A percentile compares a stretch with the other conserved stretches of the same genome.
phyloP scores from a whole-genome alignment of 2,113 vertebrate species.

The Paralichthys olivaceus region DNA sequence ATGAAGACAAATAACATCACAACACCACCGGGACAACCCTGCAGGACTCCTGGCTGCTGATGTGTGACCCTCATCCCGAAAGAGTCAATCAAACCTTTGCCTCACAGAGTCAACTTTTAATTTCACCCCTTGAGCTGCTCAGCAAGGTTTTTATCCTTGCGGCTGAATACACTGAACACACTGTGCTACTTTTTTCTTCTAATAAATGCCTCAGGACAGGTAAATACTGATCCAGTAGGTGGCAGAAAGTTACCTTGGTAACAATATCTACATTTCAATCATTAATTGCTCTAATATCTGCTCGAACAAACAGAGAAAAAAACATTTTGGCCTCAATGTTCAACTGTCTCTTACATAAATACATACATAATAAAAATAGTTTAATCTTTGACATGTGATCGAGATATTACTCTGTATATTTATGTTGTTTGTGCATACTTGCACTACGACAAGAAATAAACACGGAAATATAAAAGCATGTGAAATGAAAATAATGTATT shows the following conservation, averaged over 20 bases:
- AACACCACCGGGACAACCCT: background rate
- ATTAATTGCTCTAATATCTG: conserved; percentile 5
- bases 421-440: background rate
- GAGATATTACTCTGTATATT: background rate
- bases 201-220: conserved; percentile 24
- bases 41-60: conserved; percentile 28
- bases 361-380: background rate
- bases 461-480: background rate
- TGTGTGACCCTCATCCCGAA: background rate
- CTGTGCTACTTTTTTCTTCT: background rate
- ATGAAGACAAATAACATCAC: background rate
- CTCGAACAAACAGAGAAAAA: too few species aligned
- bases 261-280: conserved; percentile 38
- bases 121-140: background rate
- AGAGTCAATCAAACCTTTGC: conserved; percentile 7
- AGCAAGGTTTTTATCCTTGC: background rate
- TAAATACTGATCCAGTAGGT: conserved; percentile 69
- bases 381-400: background rate
- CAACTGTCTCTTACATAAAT: background rate
- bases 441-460: background rate
- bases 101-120: background rate
- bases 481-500: background rate
- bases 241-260: conserved; percentile 68
- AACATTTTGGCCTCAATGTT: background rate
- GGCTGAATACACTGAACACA: conserved; percentile 1